phyloP scores from a whole-genome alignment of 2,888 invertebrate genomes.

The Anaspis maculata region DNA sequence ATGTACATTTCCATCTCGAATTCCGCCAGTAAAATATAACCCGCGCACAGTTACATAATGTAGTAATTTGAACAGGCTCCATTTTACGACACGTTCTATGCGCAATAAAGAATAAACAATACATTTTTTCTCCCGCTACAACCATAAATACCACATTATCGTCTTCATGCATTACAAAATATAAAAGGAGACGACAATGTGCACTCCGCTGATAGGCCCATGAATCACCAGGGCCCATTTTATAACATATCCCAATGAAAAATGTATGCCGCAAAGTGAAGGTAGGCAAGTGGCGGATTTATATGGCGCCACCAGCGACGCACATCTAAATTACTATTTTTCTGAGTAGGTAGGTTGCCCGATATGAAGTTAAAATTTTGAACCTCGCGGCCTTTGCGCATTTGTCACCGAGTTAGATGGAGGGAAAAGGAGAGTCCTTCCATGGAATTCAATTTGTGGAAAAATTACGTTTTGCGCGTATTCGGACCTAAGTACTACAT shows the following conservation, averaged over 20 bases:
- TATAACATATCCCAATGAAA: conserved; percentile 13
- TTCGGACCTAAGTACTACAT: too few species aligned
- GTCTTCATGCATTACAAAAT: conserved; percentile 20
- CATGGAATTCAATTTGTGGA: too few species aligned
- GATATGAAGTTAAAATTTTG: too few species aligned
- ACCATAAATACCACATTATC: conserved; percentile 15
- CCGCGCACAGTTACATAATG: conserved; percentile 16
- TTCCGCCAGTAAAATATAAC: conserved; percentile 17
- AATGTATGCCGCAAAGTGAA: conserved; percentile 8
- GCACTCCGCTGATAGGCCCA: conserved; percentile 17
- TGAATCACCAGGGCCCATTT: conserved; percentile 11
- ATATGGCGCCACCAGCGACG: too few species aligned
- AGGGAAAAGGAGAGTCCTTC: too few species aligned
- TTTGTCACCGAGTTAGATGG: too few species aligned
- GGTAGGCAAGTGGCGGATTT: too few species aligned
- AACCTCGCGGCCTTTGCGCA: too few species aligned
- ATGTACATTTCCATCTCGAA: conserved; percentile 16
- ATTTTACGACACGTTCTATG: conserved; percentile 15
- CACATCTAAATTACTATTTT: too few species aligned
- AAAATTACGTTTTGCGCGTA: too few species aligned
- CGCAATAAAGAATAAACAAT: conserved; percentile 20
- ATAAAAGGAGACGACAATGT: conserved; percentile 16
- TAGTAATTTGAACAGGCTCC: conserved; percentile 18
- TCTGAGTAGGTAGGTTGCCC: too few species aligned
- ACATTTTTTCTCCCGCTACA: conserved; percentile 7